Conservation (phyloP, 2,113 vertebrate species). For the Callipepla californica region DNA sequence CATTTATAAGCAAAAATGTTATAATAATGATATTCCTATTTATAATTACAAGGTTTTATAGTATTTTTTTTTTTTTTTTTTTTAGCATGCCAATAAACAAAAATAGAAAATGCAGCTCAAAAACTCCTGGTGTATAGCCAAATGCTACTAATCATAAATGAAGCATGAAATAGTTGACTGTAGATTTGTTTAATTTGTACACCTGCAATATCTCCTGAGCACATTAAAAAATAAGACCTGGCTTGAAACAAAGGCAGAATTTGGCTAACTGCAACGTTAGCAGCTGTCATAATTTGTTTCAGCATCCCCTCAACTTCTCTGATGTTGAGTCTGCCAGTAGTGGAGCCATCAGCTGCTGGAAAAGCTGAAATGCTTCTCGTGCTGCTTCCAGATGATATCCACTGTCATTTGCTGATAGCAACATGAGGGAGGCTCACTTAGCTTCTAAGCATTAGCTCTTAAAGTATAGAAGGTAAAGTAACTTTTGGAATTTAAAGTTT, state of each 20-base stretch:
- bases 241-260: neutral
- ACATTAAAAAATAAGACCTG: neutral
- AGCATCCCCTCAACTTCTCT: neutral
- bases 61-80: neutral
- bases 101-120: neutral
- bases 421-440: too few species aligned
- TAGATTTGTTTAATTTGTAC: neutral
- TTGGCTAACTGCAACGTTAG: neutral
- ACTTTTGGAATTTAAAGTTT: neutral
- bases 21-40: neutral
- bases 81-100: neutral
- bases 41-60: neutral
- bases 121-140: neutral
- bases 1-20: neutral
- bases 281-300: neutral
- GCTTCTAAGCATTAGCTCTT: neutral
- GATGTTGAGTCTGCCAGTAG: too few species aligned
- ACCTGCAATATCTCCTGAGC: neutral
- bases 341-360: too few species aligned
- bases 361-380: fast-evolving
- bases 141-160: neutral
- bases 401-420: neutral
- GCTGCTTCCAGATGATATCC: neutral
- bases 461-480: neutral
- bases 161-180: neutral